Evolutionary conservation across 2,113 vertebrate species (phyloP), one percentile per base, ranked within the genome.

Genomic region (Baryphthengus martii): DNA sequence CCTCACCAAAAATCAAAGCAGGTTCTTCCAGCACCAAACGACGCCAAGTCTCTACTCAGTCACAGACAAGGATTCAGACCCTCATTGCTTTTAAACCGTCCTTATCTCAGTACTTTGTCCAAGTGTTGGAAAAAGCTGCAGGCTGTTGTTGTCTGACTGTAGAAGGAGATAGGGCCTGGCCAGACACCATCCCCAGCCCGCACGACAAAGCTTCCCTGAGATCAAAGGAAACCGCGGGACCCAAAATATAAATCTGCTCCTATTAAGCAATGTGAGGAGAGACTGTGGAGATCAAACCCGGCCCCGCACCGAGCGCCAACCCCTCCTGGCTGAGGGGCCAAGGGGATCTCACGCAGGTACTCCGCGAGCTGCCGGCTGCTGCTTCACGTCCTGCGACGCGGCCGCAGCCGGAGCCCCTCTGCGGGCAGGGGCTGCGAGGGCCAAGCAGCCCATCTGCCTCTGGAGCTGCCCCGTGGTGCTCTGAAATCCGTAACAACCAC

Each of bases 311-410:
- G 10, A 67, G 33, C 15, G 40, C 0, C 0, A 83, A 68, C 24
- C 39, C 11, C 16, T 45, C 29, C 28, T 6, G 0, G 0, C 29
- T 78, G 52, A n/a, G 2, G 2, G 39, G 17, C 18, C 1, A 23
- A 37, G 24, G 44, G 35, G 20, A 50, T 82, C 88, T 66, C 68
- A 66, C 19, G 10, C 44, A 75, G 62, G n/a, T 82, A 40, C 40
- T n/a, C 67, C 3, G 0, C 20, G 40, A 13, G 26, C 39, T 79
- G 17, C 55, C 7, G 2, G 13, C 37, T 71, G 24, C 65, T 67
- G 65, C 65, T 78, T 12, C 2, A 0, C 9, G 31, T 63, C 61
- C 31, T 49, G 44, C 37, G 50, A 5, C 61, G 56, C 0, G 0
- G 23, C 35, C 47, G 40, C 33, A 86, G 53, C 42, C 90, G 58